phyloP scores from a whole-genome alignment of 2,113 vertebrate species.

The Irena cyanogastra region DNA sequence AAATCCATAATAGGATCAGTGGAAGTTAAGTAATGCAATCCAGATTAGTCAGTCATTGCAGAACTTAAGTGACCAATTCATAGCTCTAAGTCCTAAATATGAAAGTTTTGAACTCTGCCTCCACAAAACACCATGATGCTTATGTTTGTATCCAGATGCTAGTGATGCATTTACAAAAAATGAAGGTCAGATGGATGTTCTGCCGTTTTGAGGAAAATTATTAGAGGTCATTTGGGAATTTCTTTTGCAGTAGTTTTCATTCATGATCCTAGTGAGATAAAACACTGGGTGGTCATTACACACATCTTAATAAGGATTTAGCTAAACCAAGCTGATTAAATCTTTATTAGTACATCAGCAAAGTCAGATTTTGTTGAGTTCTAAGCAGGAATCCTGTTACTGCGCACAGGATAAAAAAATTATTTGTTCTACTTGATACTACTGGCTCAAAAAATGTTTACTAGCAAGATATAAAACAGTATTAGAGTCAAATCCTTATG shows the following conservation, averaged over 20 bases:
- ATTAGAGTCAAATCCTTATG: not conserved
- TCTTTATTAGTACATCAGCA: slow-evolving; percentile 30
- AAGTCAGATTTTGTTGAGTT: slow-evolving; percentile 45
- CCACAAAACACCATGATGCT: not conserved
- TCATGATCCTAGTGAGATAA: not conserved
- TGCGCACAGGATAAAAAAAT: not conserved
- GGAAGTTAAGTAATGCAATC: slow-evolving; percentile 25
- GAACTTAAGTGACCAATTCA: not conserved
- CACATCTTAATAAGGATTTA: slow-evolving; percentile 37
- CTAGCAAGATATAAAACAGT: not conserved
- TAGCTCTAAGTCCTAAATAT: not conserved
- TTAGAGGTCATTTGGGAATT: not conserved
- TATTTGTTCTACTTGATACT: not conserved
- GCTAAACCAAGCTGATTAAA: slow-evolving; percentile 40
- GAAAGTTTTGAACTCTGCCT: not conserved
- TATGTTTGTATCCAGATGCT: not conserved
- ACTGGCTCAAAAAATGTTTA: not conserved
- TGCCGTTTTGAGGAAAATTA: not conserved
- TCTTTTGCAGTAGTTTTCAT: not conserved
- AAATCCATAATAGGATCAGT: slow-evolving; percentile 34
- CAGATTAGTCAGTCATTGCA: not conserved
- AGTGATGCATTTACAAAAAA: not conserved
- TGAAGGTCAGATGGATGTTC: not conserved
- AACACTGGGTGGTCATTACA: slow-evolving; percentile 17
- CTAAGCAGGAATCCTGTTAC: not conserved